Evolutionary conservation across 2,113 vertebrate species (phyloP).

Genomic region (Chinchilla lanigera): DNA sequence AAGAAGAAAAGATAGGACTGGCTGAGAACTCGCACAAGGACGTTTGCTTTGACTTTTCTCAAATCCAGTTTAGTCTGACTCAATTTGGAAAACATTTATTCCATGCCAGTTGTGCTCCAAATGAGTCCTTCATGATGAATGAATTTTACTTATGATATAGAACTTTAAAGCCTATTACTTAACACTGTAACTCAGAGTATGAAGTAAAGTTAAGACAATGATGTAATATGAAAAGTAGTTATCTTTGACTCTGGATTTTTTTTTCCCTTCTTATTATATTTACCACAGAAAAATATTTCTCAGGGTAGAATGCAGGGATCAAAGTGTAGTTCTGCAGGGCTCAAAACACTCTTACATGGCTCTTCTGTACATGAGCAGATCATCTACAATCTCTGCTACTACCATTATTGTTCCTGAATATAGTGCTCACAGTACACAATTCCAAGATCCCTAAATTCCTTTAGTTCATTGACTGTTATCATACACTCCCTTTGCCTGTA

Average conservation of each 20-base stretch:
- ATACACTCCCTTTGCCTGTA: background rate
- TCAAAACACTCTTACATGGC: background rate
- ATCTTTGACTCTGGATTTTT: constrained; percentile 17
- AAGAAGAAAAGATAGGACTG: background rate
- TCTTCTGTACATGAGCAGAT: background rate
- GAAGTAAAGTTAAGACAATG: constrained; percentile 14
- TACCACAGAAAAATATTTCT: background rate
- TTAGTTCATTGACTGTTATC: background rate
- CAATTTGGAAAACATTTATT: background rate
- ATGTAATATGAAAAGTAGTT: background rate
- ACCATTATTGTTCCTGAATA: background rate
- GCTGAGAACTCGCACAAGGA: background rate
- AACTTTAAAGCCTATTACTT: constrained; percentile 45
- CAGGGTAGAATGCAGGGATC: background rate
- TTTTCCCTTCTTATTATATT: constrained; percentile 51
- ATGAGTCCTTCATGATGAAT: background rate
- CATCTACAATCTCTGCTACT: background rate
- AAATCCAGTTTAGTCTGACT: constrained; percentile 16
- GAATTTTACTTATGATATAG: background rate
- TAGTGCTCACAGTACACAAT: background rate
- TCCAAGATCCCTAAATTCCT: constrained; percentile 17
- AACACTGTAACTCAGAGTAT: constrained; percentile 12
- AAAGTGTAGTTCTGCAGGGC: background rate
- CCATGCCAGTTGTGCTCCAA: background rate
- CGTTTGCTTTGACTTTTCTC: background rate